Evolutionary conservation across 2,797 vertebrate genomes (phyloP).

Genomic region (Onychomys arenicola): DNA sequence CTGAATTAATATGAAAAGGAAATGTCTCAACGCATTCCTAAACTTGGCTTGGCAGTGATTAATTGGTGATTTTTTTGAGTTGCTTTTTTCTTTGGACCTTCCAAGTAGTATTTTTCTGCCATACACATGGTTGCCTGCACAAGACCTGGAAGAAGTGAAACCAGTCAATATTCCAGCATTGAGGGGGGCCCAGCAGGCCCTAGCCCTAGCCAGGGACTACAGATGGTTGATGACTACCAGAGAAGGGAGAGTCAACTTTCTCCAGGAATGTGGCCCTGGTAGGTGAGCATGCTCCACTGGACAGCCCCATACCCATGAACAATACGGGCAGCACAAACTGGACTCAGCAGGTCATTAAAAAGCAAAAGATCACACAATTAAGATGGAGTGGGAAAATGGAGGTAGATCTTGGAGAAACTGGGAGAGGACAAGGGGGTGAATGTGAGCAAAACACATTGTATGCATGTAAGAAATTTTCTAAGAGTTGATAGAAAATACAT

Average conservation of each 20-base stretch:
- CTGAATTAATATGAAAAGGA: not conserved
- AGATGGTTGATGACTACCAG: not conserved
- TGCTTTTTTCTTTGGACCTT: slow-evolving; percentile 1
- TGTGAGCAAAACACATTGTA: not conserved
- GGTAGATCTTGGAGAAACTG: not conserved
- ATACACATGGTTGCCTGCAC: not conserved
- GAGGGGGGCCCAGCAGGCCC: not conserved
- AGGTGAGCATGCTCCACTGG: not conserved
- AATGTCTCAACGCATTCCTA: not conserved
- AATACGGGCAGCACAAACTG: not conserved
- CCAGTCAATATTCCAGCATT: not conserved
- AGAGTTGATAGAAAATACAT: not conserved
- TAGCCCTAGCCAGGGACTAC: not conserved
- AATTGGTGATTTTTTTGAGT: not conserved
- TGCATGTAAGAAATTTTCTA: not conserved
- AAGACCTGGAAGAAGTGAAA: not conserved
- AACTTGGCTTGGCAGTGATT: slow-evolving; percentile 32
- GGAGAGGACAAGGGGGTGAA: not conserved
- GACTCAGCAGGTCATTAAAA: not conserved
- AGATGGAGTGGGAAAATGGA: not conserved
- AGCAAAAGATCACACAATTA: not conserved
- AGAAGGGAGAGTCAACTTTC: not conserved
- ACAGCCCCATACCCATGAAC: not conserved
- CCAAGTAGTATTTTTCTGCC: not conserved
- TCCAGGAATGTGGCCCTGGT: not conserved